Evolutionary conservation across 2,113 vertebrate genomes (phyloP), one percentile per base, ranked within the genome.

Genomic region (Pipra filicauda): DNA sequence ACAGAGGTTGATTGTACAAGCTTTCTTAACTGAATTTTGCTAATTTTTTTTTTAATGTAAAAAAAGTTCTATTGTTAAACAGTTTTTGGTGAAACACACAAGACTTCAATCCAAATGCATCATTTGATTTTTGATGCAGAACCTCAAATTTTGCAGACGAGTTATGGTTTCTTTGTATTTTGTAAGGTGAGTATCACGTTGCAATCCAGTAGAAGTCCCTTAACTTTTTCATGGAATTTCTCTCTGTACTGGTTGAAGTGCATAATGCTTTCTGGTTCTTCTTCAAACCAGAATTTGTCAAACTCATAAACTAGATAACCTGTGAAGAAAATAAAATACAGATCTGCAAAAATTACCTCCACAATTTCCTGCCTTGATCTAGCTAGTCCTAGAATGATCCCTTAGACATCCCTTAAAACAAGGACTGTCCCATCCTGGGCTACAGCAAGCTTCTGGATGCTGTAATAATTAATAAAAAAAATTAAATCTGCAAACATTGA

Each of bases 221-320:
- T 99, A 90, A 99, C 97, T 85, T 98, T 98, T 86, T 98, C 98
- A 69, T 99, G 99, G 96, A 99, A 99, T 97, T 99, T 99, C 94
- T 99, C 99, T 98, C 99, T 98, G 97, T 99, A 99, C 9, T 98
- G 98, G 89, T 99, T 99, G 97, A 99, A 99, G 92, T 99, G 98
- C 99, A 99, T 99, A 97, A 99, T 99, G 97, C 99, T 99, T 95
- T 99, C 98, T 31, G 99, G 99, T 89, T 99, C 98, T 96, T 99
- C 99, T 90, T 99, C 98, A 96, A 99, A 97, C 99, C 99, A 99
- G 98, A 99, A 99, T 85, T 98, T 99, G 97, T 99, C 99, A 95
- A 99, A 99, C 93, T 99, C 99, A 78, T 99, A 99, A 5, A 99
- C 98, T 92, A 99, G 98, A 95, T 99, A 99, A 98, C 99, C 99